phyloP scores from a whole-genome alignment of 2,797 vertebrate genomes.

The Silurus aristotelis region DNA sequence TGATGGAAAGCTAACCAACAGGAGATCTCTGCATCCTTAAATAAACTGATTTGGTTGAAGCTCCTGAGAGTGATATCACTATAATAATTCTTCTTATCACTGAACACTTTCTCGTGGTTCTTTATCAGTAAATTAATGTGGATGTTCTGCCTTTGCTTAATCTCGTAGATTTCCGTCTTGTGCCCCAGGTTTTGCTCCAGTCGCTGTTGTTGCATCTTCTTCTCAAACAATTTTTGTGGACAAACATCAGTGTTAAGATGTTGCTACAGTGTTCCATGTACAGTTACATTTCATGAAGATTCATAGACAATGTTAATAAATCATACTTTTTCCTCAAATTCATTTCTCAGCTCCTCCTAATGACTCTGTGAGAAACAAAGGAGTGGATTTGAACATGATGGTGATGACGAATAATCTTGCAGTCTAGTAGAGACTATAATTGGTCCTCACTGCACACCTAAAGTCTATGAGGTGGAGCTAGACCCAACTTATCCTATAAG shows the following conservation, averaged over 20 bases:
- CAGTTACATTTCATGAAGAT: neutral
- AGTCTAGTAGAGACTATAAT: too few species aligned
- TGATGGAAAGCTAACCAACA: too few species aligned
- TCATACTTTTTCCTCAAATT: conserved; percentile 78
- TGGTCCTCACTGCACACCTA: too few species aligned
- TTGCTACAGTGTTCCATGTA: neutral
- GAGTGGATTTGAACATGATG: neutral
- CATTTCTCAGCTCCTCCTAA: conserved; percentile 62
- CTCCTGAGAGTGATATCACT: conserved; percentile 74
- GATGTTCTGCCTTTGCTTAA: conserved; percentile 79
- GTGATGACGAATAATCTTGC: too few species aligned
- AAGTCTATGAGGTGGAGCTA: too few species aligned
- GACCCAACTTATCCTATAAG: too few species aligned
- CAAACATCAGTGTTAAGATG: neutral
- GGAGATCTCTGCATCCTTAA: too few species aligned
- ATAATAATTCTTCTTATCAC: conserved; percentile 72
- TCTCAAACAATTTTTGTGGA: conserved; percentile 77
- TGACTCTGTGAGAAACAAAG: conserved; percentile 77
- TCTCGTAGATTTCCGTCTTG: conserved; percentile 76
- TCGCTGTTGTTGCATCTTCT: conserved; percentile 75
- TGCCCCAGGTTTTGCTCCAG: conserved; percentile 77
- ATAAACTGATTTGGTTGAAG: conserved; percentile 65
- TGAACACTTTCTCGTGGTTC: conserved; percentile 76
- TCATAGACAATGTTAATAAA: neutral
- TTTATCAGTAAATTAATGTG: conserved; percentile 76